A percentile compares a stretch with the other conserved stretches of the same genome.
Conservation (phyloP, 2,113 vertebrate species). For the Leuciscus idus region DNA sequence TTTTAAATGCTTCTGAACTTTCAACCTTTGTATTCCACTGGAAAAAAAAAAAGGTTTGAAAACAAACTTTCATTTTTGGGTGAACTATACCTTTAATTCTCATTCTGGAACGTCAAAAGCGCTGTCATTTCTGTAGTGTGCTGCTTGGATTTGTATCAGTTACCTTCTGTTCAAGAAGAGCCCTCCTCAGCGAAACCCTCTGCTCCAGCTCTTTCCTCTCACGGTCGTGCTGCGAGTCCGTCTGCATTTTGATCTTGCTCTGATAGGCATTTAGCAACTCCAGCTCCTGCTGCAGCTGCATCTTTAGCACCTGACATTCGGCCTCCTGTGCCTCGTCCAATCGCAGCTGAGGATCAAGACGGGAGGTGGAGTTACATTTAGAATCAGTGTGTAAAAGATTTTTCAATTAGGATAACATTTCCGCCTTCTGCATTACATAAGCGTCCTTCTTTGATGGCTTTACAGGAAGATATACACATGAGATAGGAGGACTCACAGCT, state of each 20-base stretch:
- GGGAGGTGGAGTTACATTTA: not conserved
- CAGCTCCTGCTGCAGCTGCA: constrained; percentile 80
- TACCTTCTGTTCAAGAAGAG: constrained; percentile 78
- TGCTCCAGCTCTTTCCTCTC: constrained; percentile 78
- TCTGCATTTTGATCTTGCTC: constrained; percentile 82
- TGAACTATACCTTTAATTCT: not conserved
- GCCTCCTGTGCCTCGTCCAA: constrained; percentile 78
- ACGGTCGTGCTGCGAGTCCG: constrained; percentile 77
- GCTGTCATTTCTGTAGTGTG: not conserved
- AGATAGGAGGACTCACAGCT: constrained; percentile 83
- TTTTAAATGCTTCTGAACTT: not conserved
- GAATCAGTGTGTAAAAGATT: not conserved
- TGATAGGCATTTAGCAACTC: constrained; percentile 80
- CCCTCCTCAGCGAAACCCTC: constrained; percentile 77
- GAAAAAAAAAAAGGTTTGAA: not conserved
- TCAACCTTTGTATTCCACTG: not conserved
- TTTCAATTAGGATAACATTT: not conserved
- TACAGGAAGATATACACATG: not conserved
- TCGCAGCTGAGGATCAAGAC: constrained; percentile 65
- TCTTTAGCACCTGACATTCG: constrained; percentile 77
- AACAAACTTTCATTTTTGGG: not conserved
- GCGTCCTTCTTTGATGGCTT: not conserved
- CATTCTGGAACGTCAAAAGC: not conserved
- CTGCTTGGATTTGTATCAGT: not conserved
- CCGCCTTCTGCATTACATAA: not conserved